Evolutionary conservation across 2,797 vertebrate genomes (phyloP).

Genomic region (Etheostoma nigrum): DNA sequence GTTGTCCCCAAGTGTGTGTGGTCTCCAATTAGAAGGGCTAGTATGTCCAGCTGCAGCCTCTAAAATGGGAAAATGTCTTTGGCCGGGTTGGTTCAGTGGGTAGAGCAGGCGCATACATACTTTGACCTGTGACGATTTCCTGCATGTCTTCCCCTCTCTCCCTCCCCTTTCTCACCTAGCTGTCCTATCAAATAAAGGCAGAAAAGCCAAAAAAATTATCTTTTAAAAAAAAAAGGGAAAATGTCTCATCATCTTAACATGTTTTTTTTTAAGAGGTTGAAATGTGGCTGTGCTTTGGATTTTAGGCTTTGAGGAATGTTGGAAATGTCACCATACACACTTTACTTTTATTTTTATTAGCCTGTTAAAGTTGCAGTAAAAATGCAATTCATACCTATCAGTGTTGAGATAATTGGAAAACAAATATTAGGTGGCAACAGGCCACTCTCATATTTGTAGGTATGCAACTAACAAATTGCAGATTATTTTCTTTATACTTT

Average conservation of each 20-base stretch:
- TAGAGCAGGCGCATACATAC: no score
- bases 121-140: no score
- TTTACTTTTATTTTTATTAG: not conserved
- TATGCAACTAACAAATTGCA: no score
- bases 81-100: no score
- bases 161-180: no score
- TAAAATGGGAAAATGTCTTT: not conserved
- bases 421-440: not conserved
- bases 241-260: not conserved
- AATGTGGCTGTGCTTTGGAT: not conserved
- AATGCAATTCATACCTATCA: no score
- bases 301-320: not conserved
- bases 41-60: conserved; percentile 1
- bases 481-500: not conserved
- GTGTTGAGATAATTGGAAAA: not conserved
- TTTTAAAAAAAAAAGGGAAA: no score
- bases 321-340: not conserved
- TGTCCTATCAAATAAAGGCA: no score
- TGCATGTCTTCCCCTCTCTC: no score
- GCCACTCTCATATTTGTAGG: not conserved
- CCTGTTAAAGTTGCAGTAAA: not conserved
- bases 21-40: not conserved
- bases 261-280: not conserved
- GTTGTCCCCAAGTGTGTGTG: conserved; percentile 1
- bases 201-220: no score